Conservation (phyloP, 2,888 invertebrate species). For the Anthrax anthrax region DNA sequence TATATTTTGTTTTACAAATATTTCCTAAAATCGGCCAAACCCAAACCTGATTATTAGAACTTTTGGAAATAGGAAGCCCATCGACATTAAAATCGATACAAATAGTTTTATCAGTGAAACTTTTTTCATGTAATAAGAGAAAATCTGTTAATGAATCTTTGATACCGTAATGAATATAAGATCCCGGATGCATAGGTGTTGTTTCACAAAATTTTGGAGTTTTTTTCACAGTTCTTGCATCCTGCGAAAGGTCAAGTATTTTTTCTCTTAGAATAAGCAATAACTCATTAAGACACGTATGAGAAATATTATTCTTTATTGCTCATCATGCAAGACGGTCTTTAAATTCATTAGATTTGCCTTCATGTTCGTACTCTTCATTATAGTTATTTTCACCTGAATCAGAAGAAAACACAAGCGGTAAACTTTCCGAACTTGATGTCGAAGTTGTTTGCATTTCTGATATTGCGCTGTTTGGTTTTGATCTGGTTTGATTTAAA, state of each 20-base stretch:
- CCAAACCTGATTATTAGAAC: slow-evolving; percentile 7
- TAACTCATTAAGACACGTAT: background rate
- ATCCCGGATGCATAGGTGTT: background rate
- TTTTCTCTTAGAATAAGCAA: background rate
- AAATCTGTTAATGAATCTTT: background rate
- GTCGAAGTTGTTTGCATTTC: too few species aligned
- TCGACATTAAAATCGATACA: slow-evolving; percentile 8
- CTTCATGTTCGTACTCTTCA: too few species aligned
- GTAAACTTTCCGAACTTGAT: too few species aligned
- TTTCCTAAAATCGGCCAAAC: slow-evolving; percentile 10
- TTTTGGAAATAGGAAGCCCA: slow-evolving; percentile 8
- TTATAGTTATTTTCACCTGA: too few species aligned
- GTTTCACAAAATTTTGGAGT: background rate
- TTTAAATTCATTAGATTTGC: too few species aligned
- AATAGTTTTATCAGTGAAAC: background rate
- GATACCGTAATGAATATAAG: background rate
- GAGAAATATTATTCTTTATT: background rate
- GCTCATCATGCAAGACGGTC: background rate
- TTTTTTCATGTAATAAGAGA: background rate
- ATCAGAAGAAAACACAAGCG: too few species aligned
- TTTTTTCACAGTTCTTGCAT: background rate
- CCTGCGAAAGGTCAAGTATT: background rate
- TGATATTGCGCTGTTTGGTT: too few species aligned
- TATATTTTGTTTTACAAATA: slow-evolving; percentile 3
- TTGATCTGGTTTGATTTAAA: too few species aligned